A percentile compares a stretch with the other conserved stretches of the same genome.
phyloP scores from a whole-genome alignment of 2,113 vertebrate genomes.

The Bostrychus sinensis region DNA sequence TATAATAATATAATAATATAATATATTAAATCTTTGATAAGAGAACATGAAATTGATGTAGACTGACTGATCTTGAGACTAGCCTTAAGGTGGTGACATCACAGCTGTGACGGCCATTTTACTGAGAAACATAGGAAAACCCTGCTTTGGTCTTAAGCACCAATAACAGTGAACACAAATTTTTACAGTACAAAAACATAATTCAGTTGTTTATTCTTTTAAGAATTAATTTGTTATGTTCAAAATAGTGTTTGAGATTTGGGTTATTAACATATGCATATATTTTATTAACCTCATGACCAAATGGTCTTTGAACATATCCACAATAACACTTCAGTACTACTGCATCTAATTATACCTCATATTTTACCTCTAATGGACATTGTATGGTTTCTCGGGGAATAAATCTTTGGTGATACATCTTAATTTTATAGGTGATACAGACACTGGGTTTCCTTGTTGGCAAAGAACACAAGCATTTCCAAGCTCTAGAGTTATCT shows the following conservation, averaged over 20 bases:
- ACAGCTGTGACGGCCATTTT: constrained; percentile 69
- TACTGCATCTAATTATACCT: constrained; percentile 45
- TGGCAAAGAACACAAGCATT: too few species aligned
- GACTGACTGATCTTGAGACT: constrained; percentile 16
- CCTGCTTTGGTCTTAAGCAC: constrained; percentile 28
- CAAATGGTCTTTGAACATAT: background rate
- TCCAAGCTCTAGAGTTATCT: constrained; percentile 14
- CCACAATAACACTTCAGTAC: background rate
- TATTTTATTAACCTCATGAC: constrained; percentile 1
- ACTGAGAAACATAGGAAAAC: constrained; percentile 31
- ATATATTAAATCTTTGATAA: constrained; percentile 44
- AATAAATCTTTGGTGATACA: background rate
- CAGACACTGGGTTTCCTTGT: too few species aligned
- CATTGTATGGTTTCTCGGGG: background rate
- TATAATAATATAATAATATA: too few species aligned
- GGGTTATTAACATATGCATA: too few species aligned
- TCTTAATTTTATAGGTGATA: too few species aligned
- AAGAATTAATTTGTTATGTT: too few species aligned
- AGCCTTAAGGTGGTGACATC: constrained; percentile 37
- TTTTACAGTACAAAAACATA: too few species aligned
- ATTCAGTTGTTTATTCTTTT: too few species aligned
- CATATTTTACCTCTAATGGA: constrained; percentile 25
- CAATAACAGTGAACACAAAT: too few species aligned
- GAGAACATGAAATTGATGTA: constrained; percentile 16
- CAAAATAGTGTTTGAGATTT: too few species aligned